Percentiles rank a stretch among this genome's conserved stretches.
phyloP scores from a whole-genome alignment of 2,888 invertebrate genomes.

The Epinotia ramella region DNA sequence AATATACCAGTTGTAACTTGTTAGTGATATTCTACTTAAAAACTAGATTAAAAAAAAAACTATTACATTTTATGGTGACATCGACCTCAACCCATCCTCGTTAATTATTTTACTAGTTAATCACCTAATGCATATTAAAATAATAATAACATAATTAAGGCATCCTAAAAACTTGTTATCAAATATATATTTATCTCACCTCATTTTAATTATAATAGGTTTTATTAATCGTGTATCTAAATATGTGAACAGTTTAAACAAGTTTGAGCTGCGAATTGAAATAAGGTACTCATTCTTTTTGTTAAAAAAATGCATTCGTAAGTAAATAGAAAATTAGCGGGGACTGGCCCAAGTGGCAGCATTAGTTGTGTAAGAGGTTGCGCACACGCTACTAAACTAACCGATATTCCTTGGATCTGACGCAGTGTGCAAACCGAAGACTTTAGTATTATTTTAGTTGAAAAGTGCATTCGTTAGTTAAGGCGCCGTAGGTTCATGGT shows the following conservation, averaged over 20 bases:
- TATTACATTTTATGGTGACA: background rate
- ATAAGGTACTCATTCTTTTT: background rate
- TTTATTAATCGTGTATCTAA: slow-evolving; percentile 30
- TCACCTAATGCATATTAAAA: slow-evolving; percentile 6
- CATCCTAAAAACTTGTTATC: slow-evolving; percentile 14
- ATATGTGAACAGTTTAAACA: slow-evolving; percentile 23
- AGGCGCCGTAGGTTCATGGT: no score
- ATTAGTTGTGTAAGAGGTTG: no score
- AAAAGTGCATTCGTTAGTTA: no score
- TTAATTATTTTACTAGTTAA: slow-evolving; percentile 31
- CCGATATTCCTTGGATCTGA: no score
- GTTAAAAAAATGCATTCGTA: background rate
- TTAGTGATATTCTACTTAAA: background rate
- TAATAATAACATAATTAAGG: slow-evolving; percentile 26
- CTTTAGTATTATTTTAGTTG: no score
- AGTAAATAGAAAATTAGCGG: background rate
- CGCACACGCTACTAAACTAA: no score
- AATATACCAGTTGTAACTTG: background rate
- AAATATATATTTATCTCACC: slow-evolving; percentile 19
- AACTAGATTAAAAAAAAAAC: background rate
- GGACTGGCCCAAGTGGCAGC: no score
- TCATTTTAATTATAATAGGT: slow-evolving; percentile 29
- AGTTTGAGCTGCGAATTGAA: background rate
- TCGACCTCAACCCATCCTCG: slow-evolving; percentile 13
- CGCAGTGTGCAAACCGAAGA: no score